Evolutionary conservation across 2,888 invertebrate species (phyloP).

Genomic region (Erebia ligea): DNA sequence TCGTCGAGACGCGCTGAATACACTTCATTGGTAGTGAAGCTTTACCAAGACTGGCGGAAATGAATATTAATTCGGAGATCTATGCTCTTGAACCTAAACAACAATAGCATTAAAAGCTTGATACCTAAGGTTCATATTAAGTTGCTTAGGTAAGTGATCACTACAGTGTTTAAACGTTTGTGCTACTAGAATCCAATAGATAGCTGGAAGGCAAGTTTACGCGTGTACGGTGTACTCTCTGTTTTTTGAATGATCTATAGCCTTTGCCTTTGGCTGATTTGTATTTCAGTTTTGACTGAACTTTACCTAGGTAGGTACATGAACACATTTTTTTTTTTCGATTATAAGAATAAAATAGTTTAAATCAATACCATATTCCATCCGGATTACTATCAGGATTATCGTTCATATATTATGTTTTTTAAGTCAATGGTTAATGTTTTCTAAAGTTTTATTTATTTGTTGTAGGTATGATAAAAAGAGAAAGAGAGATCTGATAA

Average conservation of each 20-base stretch:
- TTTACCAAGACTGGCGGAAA: slow-evolving; percentile 30
- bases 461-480: too few species aligned
- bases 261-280: neutral
- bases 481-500: too few species aligned
- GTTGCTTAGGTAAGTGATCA: slow-evolving; percentile 20
- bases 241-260: slow-evolving; percentile 10
- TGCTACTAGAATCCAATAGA: slow-evolving; percentile 55
- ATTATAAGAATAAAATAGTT: too few species aligned
- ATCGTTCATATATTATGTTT: too few species aligned
- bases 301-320: too few species aligned
- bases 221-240: slow-evolving; percentile 18
- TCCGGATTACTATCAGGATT: too few species aligned
- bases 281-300: too few species aligned
- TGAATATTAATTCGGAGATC: slow-evolving; percentile 33
- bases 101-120: neutral
- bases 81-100: neutral
- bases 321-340: too few species aligned
- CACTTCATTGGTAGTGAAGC: slow-evolving; percentile 32
- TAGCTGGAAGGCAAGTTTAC: slow-evolving; percentile 47
- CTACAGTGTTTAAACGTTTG: slow-evolving; percentile 51
- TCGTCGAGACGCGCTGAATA: slow-evolving; percentile 21
- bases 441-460: too few species aligned
- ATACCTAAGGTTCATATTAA: neutral
- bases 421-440: too few species aligned
- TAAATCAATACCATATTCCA: too few species aligned